Conservation (phyloP, 2,888 invertebrate species). For the Margaritifera margaritifera region DNA sequence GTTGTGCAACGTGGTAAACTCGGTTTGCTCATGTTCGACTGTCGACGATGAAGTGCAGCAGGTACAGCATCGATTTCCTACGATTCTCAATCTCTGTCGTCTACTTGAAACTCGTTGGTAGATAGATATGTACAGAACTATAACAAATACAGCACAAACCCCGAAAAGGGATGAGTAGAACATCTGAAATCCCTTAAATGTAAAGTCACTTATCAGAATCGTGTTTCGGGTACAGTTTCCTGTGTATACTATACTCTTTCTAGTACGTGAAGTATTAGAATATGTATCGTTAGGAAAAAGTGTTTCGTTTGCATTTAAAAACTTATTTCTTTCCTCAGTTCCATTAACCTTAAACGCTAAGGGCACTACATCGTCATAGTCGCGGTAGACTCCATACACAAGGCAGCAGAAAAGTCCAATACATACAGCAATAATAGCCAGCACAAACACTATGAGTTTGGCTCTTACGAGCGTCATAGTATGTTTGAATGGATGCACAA, state of each 20-base stretch:
- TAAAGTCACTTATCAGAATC: constrained; percentile 23
- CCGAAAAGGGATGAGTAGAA: constrained; percentile 60
- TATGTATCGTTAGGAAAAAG: too few species aligned
- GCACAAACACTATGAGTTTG: constrained; percentile 32
- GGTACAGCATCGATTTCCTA: constrained; percentile 42
- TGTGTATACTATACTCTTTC: constrained; percentile 4
- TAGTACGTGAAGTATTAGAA: too few species aligned
- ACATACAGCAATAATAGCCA: constrained; percentile 32
- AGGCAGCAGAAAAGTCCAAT: constrained; percentile 43
- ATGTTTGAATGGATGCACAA: constrained; percentile 66
- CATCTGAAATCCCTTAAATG: constrained; percentile 42
- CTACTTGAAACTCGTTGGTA: constrained; percentile 31
- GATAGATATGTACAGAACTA: constrained; percentile 64
- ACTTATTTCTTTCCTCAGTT: too few species aligned
- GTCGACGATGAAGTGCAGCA: constrained; percentile 33
- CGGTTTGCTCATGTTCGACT: constrained; percentile 23
- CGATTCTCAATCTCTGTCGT: constrained; percentile 9
- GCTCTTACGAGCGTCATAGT: constrained; percentile 63
- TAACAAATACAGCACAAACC: constrained; percentile 61
- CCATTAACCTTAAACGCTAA: too few species aligned
- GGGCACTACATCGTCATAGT: neutral
- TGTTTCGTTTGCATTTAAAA: too few species aligned
- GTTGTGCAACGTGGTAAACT: constrained; percentile 27
- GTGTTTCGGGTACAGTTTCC: constrained; percentile 28
- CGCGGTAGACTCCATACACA: constrained; percentile 28